These are phyloP conservation scores for Dione juno DNA, from an alignment of 2,888 invertebrate genomes.

Conservation along the genomic window DNA sequence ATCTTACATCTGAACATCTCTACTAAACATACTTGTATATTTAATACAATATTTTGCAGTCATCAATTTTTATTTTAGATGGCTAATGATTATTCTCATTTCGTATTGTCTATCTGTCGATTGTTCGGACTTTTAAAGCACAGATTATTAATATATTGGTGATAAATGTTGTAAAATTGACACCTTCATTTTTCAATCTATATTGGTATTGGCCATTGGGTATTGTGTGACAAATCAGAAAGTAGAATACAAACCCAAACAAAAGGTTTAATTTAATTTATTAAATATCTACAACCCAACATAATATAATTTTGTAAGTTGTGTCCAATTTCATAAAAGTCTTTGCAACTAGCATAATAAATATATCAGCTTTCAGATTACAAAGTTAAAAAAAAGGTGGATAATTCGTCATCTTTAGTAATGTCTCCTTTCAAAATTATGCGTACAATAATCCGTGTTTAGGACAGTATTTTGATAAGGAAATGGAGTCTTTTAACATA, in stretches of 20 bases:
- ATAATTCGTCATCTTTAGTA: conserved; percentile 26
- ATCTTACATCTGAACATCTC: too few relatives aligned
- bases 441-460: conserved; percentile 19
- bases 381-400: conserved; percentile 14
- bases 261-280: conserved; percentile 36
- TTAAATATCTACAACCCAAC: conserved; percentile 8
- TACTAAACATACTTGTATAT: too few relatives aligned
- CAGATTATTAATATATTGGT: conserved; percentile 14
- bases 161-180: conserved; percentile 8
- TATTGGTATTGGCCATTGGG: conserved; percentile 15
- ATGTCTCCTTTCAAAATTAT: conserved; percentile 20
- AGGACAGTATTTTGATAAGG: conserved; percentile 14
- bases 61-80: too few relatives aligned
- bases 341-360: neutral
- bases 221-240: conserved; percentile 19
- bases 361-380: conserved; percentile 6
- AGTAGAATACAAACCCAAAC: conserved; percentile 36
- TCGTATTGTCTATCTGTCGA: neutral
- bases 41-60: too few relatives aligned
- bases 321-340: neutral
- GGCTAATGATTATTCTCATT: too few relatives aligned
- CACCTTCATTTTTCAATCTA: conserved; percentile 30
- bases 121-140: neutral
- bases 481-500: conserved; percentile 1
- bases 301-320: conserved; percentile 20